Evolutionary conservation across 2,113 vertebrate species (phyloP).

Genomic region (Labeo catla): DNA sequence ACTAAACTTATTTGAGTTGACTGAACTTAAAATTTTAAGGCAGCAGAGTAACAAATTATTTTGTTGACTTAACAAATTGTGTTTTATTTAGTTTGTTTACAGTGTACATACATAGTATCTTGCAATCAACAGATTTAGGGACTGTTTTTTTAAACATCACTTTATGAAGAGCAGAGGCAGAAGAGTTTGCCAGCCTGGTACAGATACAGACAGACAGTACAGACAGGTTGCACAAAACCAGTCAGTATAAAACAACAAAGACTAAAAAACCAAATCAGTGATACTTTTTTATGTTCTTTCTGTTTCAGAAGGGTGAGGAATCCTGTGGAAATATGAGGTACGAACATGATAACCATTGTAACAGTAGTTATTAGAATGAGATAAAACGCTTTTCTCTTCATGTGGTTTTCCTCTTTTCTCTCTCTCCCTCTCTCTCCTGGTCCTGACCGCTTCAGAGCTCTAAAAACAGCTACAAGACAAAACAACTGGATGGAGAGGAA

Average conservation of each 20-base stretch:
- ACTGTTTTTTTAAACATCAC: background rate
- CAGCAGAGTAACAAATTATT: too few relatives aligned
- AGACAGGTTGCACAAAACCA: slow-evolving; percentile 18
- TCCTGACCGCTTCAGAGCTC: slow-evolving; percentile 27
- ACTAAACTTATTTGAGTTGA: too few relatives aligned
- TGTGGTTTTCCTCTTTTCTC: background rate
- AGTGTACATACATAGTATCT: background rate
- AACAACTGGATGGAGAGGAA: slow-evolving; percentile 25
- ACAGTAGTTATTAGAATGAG: slow-evolving; percentile 30
- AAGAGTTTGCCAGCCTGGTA: background rate
- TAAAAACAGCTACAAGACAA: background rate
- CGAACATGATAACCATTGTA: background rate
- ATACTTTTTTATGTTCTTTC: background rate
- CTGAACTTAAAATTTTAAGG: too few relatives aligned
- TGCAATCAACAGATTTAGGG: background rate
- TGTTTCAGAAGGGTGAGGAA: background rate
- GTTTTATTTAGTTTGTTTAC: too few relatives aligned
- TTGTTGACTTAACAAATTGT: too few relatives aligned
- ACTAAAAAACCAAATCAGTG: background rate
- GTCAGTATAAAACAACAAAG: slow-evolving; percentile 13
- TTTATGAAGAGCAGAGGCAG: background rate
- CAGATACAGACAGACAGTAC: too few relatives aligned
- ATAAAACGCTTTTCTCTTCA: slow-evolving; percentile 37
- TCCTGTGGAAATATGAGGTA: background rate
- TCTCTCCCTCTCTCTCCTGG: slow-evolving; percentile 14